These are phyloP conservation scores for Harpagifer antarcticus DNA, from an alignment of 2,797 vertebrate genomes.

Conservation along the genomic window DNA sequence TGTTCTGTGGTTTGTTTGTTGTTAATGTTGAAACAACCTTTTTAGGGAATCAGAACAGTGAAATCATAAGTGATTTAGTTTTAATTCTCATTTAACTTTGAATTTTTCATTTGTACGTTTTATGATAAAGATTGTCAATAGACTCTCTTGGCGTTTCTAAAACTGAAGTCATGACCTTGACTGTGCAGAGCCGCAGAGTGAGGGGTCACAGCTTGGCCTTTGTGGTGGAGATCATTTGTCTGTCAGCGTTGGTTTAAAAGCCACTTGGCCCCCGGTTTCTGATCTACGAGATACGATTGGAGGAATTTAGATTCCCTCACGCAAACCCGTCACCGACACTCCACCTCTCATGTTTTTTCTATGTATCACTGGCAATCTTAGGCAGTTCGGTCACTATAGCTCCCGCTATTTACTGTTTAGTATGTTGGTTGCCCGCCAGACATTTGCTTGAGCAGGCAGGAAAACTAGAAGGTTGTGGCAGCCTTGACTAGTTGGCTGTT, in stretches of 20 bases:
- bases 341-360: constrained; percentile 21
- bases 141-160: background rate
- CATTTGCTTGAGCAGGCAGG: constrained; percentile 41
- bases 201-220: constrained; percentile 4
- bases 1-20: too few species aligned
- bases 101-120: background rate
- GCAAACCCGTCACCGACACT: constrained; percentile 7
- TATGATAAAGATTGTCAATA: background rate
- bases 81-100: background rate
- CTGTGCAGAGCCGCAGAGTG: background rate
- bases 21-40: too few species aligned
- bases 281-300: background rate
- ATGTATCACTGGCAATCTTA: constrained; percentile 7
- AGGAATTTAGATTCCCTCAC: constrained; percentile 12
- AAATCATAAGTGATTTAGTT: background rate
- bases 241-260: constrained; percentile 33
- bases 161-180: constrained; percentile 14
- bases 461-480: constrained; percentile 54
- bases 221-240: constrained; percentile 8
- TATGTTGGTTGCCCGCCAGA: constrained; percentile 39
- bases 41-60: background rate
- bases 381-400: constrained; percentile 7
- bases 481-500: constrained; percentile 53
- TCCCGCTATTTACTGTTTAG: constrained; percentile 40
- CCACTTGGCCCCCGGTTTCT: constrained; percentile 20